phyloP scores from a whole-genome alignment of 1,140 invertebrate genomes.

The Heterodera schachtii region DNA sequence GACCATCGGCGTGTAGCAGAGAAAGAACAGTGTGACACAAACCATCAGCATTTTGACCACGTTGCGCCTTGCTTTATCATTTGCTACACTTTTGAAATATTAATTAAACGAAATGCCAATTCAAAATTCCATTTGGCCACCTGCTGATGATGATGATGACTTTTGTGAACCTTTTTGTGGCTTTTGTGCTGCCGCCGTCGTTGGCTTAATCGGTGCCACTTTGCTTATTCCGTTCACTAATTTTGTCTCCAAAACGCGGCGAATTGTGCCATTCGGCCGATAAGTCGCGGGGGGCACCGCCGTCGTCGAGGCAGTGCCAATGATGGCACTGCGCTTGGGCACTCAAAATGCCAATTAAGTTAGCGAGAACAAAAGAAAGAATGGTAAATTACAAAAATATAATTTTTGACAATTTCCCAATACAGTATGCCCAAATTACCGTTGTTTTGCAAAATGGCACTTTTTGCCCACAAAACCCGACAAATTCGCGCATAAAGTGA shows the following conservation, averaged over 20 bases:
- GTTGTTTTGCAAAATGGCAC: not conserved
- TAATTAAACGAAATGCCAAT: too few relatives aligned
- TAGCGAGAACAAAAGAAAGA: not conserved
- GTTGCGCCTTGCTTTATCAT: constrained; percentile 14
- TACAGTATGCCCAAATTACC: not conserved
- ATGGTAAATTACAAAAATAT: not conserved
- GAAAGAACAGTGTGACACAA: constrained; percentile 8
- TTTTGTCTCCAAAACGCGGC: constrained; percentile 21
- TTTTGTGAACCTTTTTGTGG: not conserved
- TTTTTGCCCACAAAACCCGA: constrained; percentile 19
- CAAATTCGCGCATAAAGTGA: constrained; percentile 25
- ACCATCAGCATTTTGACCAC: constrained; percentile 30
- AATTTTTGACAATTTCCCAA: not conserved
- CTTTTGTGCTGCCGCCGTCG: not conserved
- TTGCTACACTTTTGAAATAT: too few relatives aligned
- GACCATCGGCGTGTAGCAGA: constrained; percentile 26
- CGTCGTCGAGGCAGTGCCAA: not conserved
- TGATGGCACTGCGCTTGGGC: not conserved
- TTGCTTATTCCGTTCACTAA: constrained; percentile 2
- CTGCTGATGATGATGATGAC: not conserved
- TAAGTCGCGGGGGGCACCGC: not conserved
- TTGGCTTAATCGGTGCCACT: not conserved
- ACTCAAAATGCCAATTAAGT: not conserved
- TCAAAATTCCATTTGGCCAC: too few relatives aligned
- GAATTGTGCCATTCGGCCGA: constrained; percentile 11